These are phyloP conservation scores for Spialia ferax DNA, from an alignment of 2,888 invertebrate genomes.

Conservation along the genomic window DNA sequence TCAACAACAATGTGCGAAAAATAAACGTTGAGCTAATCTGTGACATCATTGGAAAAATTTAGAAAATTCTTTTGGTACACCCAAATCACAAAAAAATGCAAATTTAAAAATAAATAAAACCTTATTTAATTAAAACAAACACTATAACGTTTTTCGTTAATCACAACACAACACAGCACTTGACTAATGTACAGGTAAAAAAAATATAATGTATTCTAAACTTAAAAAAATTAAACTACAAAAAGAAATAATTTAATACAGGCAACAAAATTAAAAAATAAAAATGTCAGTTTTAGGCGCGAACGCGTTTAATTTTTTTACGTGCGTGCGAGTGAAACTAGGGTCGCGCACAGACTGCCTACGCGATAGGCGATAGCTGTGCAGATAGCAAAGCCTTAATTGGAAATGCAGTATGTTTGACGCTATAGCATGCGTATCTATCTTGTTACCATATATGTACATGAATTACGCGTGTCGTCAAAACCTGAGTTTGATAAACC, in stretches of 20 bases:
- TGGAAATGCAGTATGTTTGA: constrained; percentile 44
- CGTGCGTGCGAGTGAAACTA: constrained; percentile 60
- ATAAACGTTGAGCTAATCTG: constrained; percentile 17
- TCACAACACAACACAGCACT: constrained; percentile 20
- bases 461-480: constrained; percentile 1
- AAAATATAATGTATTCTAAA: neutral
- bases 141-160: constrained; percentile 8
- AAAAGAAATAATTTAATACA: neutral
- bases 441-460: constrained; percentile 47
- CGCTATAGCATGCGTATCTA: constrained; percentile 39
- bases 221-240: neutral
- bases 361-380: constrained; percentile 41
- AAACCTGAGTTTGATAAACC: neutral
- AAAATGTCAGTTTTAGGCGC: constrained; percentile 18
- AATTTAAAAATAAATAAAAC: constrained; percentile 10
- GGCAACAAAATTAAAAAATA: constrained; percentile 10
- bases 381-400: constrained; percentile 51
- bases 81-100: too few species aligned
- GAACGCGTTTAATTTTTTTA: constrained; percentile 44
- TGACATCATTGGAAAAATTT: constrained; percentile 17
- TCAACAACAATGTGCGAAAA: constrained; percentile 19
- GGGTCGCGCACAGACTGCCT: constrained; percentile 69
- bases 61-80: constrained; percentile 14
- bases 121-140: constrained; percentile 12
- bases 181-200: neutral